These are phyloP conservation scores for Gallinago undulata DNA, from an alignment of 2,113 vertebrate genomes.

Conservation along the genomic window DNA sequence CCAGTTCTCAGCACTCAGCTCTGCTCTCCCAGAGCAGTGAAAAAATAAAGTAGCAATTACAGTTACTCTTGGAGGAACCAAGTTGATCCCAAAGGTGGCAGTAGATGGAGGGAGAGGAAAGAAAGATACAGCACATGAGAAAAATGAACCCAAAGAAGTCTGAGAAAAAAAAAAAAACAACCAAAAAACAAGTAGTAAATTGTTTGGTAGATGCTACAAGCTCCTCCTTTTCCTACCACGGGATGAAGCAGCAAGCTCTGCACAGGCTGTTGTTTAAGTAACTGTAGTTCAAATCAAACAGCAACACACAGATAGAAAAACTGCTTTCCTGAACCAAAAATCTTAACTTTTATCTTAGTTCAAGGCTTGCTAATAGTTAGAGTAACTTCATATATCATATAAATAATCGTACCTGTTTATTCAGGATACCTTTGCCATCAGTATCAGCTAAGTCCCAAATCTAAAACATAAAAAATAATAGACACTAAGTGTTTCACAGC, in stretches of 20 bases:
- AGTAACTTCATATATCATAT: not conserved
- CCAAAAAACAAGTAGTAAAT: not conserved
- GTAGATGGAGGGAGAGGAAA: not conserved
- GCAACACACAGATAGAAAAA: not conserved
- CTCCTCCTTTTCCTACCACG: not conserved
- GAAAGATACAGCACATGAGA: not conserved
- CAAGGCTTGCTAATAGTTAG: not conserved
- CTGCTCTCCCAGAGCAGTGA: not conserved
- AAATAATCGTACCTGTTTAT: constrained; percentile 88
- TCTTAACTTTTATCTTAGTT: not conserved
- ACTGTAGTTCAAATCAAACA: not conserved
- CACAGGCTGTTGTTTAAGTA: not conserved
- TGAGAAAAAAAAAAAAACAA: not conserved
- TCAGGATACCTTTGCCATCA: constrained; percentile 92
- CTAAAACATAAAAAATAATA: constrained; percentile 69
- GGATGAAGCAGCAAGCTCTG: not conserved
- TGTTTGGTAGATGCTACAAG: not conserved
- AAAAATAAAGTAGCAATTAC: not conserved
- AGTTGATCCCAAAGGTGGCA: not conserved
- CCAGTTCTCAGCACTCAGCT: not conserved
- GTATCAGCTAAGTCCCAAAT: constrained; percentile 98
- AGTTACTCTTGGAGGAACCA: not conserved
- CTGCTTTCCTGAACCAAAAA: not conserved
- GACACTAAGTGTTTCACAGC: not conserved
- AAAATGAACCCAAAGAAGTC: not conserved